Evolutionary conservation across 2,113 vertebrate species (phyloP), one percentile per base, ranked within the genome.

Genomic region (Neodontobutis hainanensis): DNA sequence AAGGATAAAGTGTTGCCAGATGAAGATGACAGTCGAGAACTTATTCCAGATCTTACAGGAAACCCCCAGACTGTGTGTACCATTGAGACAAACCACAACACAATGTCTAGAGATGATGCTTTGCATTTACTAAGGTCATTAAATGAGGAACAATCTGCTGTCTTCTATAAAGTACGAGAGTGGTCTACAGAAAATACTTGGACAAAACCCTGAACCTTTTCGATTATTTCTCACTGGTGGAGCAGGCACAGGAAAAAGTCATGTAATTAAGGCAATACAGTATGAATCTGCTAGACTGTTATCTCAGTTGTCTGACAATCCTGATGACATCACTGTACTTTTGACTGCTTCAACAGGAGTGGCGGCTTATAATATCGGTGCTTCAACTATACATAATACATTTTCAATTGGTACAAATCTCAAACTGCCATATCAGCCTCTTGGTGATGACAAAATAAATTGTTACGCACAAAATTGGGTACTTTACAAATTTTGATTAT

Each of bases 231-330:
- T 50, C 8, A 56, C 49, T 6, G 63, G 62, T 19, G 63, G 49
- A 38, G 57, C 71, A 19, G 51, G 58, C 0, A 68, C 51, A 36
- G 65, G 65, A 1, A 75, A 68, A 9, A 68, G 59, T 7, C 60
- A 75, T n/a, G 45, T 75, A 5, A 58, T 75, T 0, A 40, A 53
- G 3, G 73, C 19, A 3, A 43, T 75, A 4, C 32, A 75, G 0
- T 75, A 64, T 42, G 73, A 68, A 11, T 11, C 73, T 6, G 8
- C 3, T 0, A 61, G 51, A 11, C 4, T 68, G 5, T 12, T 75
- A 16, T n/a, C 51, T 11, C 27, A 11, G 10, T 11, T 32, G 27
- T 55, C 19, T 5, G 11, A 32, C 11, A 11, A 55, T 11, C 32
- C 51, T 11, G 34, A 55, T 36, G 19, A 35, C 10, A 55, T 55